Evolutionary conservation across 2,113 vertebrate genomes (phyloP).

Genomic region (Elachura formosa): DNA sequence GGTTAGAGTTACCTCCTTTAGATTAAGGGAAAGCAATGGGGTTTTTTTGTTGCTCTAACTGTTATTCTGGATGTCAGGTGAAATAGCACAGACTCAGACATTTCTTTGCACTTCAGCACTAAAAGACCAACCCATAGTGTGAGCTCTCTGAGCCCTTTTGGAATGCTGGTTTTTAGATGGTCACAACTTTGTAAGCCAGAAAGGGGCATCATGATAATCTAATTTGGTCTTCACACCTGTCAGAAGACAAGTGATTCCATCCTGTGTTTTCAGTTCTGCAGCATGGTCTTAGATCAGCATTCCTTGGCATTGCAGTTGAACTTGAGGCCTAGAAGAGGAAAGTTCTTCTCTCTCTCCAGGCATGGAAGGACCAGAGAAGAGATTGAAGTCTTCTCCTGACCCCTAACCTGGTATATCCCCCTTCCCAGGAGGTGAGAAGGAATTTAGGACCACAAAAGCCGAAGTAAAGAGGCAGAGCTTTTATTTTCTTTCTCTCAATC

Average conservation of each 20-base stretch:
- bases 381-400: not conserved
- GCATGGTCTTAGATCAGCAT: not conserved
- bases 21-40: not conserved
- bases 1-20: not conserved
- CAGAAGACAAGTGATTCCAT: not conserved
- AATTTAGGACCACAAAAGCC: not conserved
- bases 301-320: not conserved
- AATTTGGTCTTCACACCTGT: not conserved
- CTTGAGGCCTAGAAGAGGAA: not conserved
- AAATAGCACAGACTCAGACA: not conserved
- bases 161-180: not conserved
- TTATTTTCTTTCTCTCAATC: not conserved
- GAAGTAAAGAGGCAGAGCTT: not conserved
- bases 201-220: not conserved
- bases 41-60: not conserved
- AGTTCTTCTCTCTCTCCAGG: not conserved
- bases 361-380: not conserved
- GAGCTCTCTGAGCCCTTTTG: not conserved
- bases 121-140: rapidly evolving
- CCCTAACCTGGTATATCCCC: not conserved
- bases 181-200: not conserved
- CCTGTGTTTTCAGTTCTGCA: not conserved
- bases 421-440: not conserved
- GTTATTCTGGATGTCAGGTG: not conserved
- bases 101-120: not conserved